Percentiles rank a stretch among this genome's conserved stretches.
phyloP scores from a whole-genome alignment of 2,797 vertebrate genomes.

The Tragopan temminckii region DNA sequence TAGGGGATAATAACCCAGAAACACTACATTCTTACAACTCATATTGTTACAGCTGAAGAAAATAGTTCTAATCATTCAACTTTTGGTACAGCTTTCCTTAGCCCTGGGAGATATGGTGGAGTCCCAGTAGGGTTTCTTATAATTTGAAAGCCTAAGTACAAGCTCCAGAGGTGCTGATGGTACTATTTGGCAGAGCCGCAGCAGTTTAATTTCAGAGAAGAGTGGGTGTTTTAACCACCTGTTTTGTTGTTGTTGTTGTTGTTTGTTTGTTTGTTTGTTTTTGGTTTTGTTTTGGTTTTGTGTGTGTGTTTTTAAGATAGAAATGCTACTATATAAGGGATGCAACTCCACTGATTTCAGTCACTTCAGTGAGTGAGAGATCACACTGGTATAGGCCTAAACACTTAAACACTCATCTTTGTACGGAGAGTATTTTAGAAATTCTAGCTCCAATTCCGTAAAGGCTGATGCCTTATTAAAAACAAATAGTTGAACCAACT shows the following conservation, averaged over 20 bases:
- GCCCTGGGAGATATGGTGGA: neutral
- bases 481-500: neutral
- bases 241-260: too few species aligned
- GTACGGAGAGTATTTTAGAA: neutral
- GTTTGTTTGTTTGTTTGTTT: neutral
- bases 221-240: neutral
- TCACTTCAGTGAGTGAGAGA: neutral
- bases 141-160: neutral
- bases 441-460: neutral
- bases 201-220: neutral
- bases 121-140: neutral
- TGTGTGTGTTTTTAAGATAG: too few species aligned
- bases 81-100: neutral
- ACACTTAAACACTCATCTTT: neutral
- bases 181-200: neutral
- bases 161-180: neutral
- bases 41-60: neutral
- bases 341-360: neutral
- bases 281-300: neutral
- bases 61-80: neutral
- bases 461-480: neutral
- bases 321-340: neutral
- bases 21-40: neutral
- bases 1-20: neutral
- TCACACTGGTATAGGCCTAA: neutral